Evolutionary conservation across 2,797 vertebrate genomes (phyloP).

Genomic region (Siniperca obscura): DNA sequence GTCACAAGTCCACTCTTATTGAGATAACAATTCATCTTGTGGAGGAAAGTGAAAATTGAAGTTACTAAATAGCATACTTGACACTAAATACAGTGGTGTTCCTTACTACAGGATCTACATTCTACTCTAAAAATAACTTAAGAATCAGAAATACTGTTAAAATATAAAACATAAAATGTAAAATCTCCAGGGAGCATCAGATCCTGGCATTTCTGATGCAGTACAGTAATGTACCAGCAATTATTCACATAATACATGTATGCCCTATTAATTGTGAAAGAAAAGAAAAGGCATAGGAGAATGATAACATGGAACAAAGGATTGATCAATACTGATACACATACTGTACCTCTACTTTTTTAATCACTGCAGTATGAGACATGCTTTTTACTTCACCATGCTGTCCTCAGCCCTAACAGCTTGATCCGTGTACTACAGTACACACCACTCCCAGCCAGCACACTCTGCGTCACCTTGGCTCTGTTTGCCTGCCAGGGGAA

Average conservation of each 20-base stretch:
- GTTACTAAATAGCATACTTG: not conserved
- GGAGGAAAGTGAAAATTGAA: not conserved
- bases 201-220: not conserved
- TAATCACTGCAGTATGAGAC: slow-evolving; percentile 16
- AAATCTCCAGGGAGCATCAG: not conserved
- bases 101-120: not conserved
- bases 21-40: not conserved
- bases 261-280: not conserved
- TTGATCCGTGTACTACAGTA: not conserved
- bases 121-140: not conserved
- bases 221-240: not conserved
- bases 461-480: slow-evolving; percentile 56
- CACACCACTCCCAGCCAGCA: slow-evolving; percentile 39
- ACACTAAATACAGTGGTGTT: not conserved
- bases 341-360: not conserved
- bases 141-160: not conserved
- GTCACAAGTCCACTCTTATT: not conserved
- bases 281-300: not conserved
- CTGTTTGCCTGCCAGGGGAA: slow-evolving; percentile 69
- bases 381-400: not conserved
- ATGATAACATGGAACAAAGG: not conserved
- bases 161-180: not conserved
- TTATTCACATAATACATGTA: not conserved
- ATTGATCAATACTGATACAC: not conserved
- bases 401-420: slow-evolving; percentile 2